These are phyloP conservation scores for Coracias cyanogaster DNA, from an alignment of 2,797 vertebrate species.

Conservation along the genomic window DNA sequence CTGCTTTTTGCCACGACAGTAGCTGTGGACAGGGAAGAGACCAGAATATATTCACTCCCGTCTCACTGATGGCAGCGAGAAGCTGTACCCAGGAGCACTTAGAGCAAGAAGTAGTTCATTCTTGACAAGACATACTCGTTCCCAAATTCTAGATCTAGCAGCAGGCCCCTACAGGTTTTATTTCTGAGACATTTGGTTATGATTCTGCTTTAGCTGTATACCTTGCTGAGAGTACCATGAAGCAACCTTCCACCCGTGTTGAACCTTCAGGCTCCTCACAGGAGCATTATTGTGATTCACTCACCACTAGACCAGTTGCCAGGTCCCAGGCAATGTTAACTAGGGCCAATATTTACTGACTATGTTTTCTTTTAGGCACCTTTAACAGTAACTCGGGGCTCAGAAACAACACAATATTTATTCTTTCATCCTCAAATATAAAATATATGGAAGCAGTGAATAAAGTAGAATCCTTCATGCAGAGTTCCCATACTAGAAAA, in stretches of 20 bases:
- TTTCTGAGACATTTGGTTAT: background rate
- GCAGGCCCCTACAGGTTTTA: background rate
- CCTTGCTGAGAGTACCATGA: background rate
- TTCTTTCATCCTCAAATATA: constrained; percentile 17
- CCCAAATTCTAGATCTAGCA: background rate
- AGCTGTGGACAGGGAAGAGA: background rate
- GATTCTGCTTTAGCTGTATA: background rate
- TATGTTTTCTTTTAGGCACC: background rate
- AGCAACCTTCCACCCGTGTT: background rate
- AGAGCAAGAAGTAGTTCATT: background rate
- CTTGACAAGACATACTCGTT: background rate
- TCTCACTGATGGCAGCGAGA: background rate
- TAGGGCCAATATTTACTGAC: background rate
- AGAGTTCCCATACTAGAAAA: background rate
- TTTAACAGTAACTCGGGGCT: constrained; percentile 6
- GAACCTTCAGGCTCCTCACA: background rate
- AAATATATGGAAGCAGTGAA: background rate
- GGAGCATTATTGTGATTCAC: background rate
- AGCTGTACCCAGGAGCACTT: background rate
- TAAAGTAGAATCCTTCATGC: background rate
- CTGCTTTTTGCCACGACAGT: background rate
- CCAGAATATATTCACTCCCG: fast-evolving
- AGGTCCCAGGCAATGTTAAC: background rate
- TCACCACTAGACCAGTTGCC: background rate
- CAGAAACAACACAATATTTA: background rate